Percentiles rank a stretch among this genome's conserved stretches.
Evolutionary conservation across 1,140 invertebrate genomes (phyloP).

Genomic region (Drosophila ohnishii): DNA sequence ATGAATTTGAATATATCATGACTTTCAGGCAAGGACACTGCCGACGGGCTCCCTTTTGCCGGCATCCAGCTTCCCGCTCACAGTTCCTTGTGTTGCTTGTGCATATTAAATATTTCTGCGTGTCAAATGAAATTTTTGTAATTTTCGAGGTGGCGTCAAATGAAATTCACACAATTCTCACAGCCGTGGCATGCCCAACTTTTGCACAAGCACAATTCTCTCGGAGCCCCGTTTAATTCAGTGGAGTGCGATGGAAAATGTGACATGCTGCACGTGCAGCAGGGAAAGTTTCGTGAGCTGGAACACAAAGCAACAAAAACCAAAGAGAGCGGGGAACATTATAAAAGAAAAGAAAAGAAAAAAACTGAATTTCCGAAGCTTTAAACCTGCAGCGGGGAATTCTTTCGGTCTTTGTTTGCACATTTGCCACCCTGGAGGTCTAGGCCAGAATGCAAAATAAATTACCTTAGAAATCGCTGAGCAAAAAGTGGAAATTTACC

Average conservation of each 20-base stretch:
- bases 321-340: not conserved
- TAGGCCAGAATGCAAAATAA: slow-evolving; percentile 62
- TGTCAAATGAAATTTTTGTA: slow-evolving; percentile 75
- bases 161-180: slow-evolving; percentile 71
- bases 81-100: slow-evolving; percentile 8
- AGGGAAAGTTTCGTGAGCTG: slow-evolving; percentile 34
- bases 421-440: slow-evolving; percentile 21
- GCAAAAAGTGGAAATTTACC: slow-evolving; percentile 41
- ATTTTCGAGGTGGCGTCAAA: slow-evolving; percentile 65
- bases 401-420: slow-evolving; percentile 7
- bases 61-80: not conserved
- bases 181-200: slow-evolving; percentile 38
- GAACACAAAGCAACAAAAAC: slow-evolving; percentile 11
- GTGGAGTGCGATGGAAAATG: slow-evolving; percentile 40
- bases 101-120: slow-evolving; percentile 74
- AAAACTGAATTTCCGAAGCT: slow-evolving; percentile 7
- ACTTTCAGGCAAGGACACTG: slow-evolving; percentile 56
- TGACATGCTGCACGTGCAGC: slow-evolving; percentile 48
- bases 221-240: slow-evolving; percentile 30
- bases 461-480: slow-evolving; percentile 55
- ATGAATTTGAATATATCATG: slow-evolving; percentile 71
- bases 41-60: not conserved
- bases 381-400: slow-evolving; percentile 22
- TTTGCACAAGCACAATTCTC: slow-evolving; percentile 28
- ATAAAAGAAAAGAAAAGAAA: not conserved